phyloP scores from a whole-genome alignment of 2,888 invertebrate genomes.

The Fissipunctia ypsillon region DNA sequence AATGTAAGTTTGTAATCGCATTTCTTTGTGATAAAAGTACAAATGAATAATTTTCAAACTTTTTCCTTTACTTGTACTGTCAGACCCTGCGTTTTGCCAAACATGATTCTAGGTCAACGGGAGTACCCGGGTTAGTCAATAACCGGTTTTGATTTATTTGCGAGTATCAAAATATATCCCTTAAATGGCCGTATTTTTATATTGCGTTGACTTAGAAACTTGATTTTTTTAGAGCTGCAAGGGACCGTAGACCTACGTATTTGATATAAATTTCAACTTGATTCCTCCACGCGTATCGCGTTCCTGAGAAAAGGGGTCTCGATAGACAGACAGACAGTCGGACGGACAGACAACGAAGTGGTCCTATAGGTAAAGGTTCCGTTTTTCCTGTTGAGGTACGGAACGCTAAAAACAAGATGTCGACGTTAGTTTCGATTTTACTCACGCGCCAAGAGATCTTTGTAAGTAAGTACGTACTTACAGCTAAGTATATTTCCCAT shows the following conservation, averaged over 20 bases:
- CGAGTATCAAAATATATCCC: too few species aligned
- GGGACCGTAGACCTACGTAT: too few species aligned
- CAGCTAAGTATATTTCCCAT: conserved; percentile 1
- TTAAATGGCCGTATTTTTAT: too few species aligned
- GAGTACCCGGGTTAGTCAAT: too few species aligned
- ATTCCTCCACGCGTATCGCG: not conserved
- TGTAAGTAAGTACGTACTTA: too few species aligned
- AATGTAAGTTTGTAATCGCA: too few species aligned
- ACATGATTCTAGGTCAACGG: too few species aligned
- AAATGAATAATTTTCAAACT: not conserved
- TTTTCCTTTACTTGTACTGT: not conserved
- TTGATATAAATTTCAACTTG: not conserved
- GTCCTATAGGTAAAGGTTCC: not conserved
- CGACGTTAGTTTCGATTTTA: not conserved
- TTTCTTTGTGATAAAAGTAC: too few species aligned
- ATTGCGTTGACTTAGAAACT: too few species aligned
- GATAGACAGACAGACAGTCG: not conserved
- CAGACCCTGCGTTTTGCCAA: too few species aligned
- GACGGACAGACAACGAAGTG: not conserved
- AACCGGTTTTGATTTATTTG: too few species aligned
- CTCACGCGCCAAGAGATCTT: not conserved
- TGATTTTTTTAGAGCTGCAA: too few species aligned
- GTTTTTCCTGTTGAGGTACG: not conserved
- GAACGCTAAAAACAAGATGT: not conserved
- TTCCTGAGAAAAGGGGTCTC: not conserved